These are phyloP conservation scores for Cryptocheilus praepositus DNA, from an alignment of 2,888 invertebrate species.

Conservation along the genomic window DNA sequence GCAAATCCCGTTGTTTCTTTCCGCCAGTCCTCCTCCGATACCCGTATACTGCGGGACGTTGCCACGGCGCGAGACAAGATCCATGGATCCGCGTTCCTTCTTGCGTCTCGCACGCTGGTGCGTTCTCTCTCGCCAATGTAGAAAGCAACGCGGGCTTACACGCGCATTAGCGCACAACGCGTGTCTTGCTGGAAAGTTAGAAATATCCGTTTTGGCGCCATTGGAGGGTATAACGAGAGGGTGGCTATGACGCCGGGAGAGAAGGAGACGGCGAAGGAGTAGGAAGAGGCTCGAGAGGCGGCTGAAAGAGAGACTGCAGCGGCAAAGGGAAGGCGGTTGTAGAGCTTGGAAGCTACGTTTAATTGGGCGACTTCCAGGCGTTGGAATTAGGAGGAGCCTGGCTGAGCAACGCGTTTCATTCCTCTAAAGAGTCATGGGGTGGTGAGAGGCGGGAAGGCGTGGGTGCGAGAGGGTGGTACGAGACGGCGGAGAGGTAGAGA, in stretches of 20 bases:
- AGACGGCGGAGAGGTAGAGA: constrained; percentile 21
- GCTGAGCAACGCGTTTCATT: constrained; percentile 40
- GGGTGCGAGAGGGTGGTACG: constrained; percentile 9
- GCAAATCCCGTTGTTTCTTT: constrained; percentile 48
- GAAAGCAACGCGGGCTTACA: constrained; percentile 40
- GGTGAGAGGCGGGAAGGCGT: constrained; percentile 8
- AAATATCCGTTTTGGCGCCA: constrained; percentile 52
- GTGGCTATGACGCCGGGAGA: constrained; percentile 11
- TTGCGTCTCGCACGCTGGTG: not conserved
- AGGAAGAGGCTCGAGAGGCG: constrained; percentile 4
- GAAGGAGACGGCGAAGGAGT: constrained; percentile 10
- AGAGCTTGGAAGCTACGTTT: constrained; percentile 54
- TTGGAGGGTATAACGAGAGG: constrained; percentile 15
- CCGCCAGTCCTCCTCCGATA: constrained; percentile 41
- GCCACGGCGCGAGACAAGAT: not conserved
- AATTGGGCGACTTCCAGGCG: constrained; percentile 63
- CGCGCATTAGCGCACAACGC: constrained; percentile 49
- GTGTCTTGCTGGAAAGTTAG: constrained; percentile 54
- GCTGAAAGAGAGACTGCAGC: constrained; percentile 4
- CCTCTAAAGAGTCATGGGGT: constrained; percentile 26
- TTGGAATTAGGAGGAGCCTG: constrained; percentile 47
- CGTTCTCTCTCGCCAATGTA: constrained; percentile 11
- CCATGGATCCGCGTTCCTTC: no score
- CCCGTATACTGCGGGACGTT: constrained; percentile 45
- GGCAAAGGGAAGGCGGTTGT: constrained; percentile 14